phyloP scores from a whole-genome alignment of 2,113 vertebrate species.

The Periophthalmus modestus region DNA sequence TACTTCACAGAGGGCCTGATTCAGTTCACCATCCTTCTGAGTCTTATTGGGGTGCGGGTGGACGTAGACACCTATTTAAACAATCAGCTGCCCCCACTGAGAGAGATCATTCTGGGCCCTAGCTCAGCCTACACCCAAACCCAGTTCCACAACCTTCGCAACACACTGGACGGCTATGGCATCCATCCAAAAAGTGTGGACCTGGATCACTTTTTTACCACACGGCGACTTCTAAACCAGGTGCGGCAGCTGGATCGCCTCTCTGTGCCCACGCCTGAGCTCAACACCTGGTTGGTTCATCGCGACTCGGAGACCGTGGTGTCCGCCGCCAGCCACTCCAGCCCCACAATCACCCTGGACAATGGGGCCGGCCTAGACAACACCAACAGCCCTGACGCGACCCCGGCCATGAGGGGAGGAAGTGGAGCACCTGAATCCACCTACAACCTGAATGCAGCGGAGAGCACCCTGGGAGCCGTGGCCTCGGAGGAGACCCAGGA shows the following conservation, averaged over 20 bases:
- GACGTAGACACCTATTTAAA: slow-evolving; percentile 97
- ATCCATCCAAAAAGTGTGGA: slow-evolving; percentile 98
- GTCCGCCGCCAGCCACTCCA: slow-evolving; percentile 82
- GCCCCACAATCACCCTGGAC: slow-evolving; percentile 84
- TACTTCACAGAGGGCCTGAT: slow-evolving; percentile 99
- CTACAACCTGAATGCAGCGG: slow-evolving; percentile 82
- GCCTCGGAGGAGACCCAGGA: slow-evolving; percentile 85
- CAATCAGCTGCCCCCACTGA: slow-evolving; percentile 91
- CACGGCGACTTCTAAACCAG: slow-evolving; percentile 89
- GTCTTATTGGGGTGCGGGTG: slow-evolving; percentile 95
- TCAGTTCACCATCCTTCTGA: slow-evolving; percentile 99
- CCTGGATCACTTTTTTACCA: slow-evolving; percentile 91
- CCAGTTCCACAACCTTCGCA: slow-evolving; percentile 97
- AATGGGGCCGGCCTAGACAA: slow-evolving; percentile 85
- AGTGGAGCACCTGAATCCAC: slow-evolving; percentile 84
- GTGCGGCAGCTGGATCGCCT: slow-evolving; percentile 93
- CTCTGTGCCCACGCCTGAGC: slow-evolving; percentile 89
- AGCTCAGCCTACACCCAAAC: slow-evolving; percentile 98
- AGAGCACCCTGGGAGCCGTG: slow-evolving; percentile 90
- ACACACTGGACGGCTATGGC: slow-evolving; percentile 96
- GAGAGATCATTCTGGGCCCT: slow-evolving; percentile 98
- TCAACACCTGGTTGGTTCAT: slow-evolving; percentile 95
- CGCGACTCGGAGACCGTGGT: slow-evolving; percentile 91
- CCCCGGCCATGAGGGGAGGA: slow-evolving; percentile 85
- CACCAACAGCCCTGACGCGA: slow-evolving; percentile 80